phyloP scores from a whole-genome alignment of 2,888 invertebrate genomes.

The Biston stratarius region DNA sequence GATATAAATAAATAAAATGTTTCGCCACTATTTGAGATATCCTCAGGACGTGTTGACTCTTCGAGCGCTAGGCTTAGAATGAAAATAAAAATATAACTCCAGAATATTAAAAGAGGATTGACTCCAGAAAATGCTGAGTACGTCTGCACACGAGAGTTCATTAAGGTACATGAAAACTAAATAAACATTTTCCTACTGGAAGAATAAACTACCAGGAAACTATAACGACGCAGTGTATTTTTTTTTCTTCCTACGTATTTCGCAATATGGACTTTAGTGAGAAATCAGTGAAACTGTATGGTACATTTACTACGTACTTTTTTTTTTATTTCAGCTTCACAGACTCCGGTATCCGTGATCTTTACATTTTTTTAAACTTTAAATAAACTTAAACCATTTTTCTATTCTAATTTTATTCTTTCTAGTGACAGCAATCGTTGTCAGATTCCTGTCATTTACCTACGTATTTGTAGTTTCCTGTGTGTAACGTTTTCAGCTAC shows the following conservation, averaged over 20 bases:
- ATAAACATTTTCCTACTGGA: conserved; percentile 51
- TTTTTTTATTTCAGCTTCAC: no score
- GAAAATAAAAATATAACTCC: no score
- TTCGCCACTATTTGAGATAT: no score
- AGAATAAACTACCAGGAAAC: conserved; percentile 46
- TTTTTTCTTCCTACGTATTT: conserved; percentile 45
- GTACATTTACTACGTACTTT: not conserved
- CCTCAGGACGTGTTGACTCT: no score
- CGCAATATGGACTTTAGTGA: conserved; percentile 44
- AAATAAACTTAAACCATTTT: no score
- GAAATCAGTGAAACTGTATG: conserved; percentile 36
- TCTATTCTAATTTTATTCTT: no score
- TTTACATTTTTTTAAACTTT: no score
- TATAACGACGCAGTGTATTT: conserved; percentile 58
- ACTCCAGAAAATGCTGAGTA: not conserved
- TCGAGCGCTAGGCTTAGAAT: no score
- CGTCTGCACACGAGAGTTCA: not conserved
- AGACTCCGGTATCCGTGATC: no score
- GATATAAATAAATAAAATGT: no score
- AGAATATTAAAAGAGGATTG: not conserved
- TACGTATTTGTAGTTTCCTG: conserved; percentile 16
- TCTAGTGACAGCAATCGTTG: no score
- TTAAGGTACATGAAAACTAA: conserved; percentile 63
- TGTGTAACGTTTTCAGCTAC: conserved; percentile 5
- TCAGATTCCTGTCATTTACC: no score